phyloP scores from a whole-genome alignment of 2,888 invertebrate species.

The Nemotelus nigrinus region DNA sequence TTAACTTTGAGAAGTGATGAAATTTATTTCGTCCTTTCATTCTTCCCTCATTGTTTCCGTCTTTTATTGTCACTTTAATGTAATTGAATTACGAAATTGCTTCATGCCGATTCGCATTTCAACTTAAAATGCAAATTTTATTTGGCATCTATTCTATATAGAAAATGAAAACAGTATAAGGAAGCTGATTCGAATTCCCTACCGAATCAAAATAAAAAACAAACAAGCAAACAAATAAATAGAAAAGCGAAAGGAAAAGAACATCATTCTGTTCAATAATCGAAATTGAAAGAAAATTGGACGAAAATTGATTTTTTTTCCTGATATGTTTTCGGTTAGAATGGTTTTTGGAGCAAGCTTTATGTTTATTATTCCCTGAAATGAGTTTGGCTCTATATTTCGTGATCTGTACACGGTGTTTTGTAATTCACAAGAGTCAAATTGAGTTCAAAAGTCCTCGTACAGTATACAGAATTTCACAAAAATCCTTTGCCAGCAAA shows the following conservation, averaged over 20 bases:
- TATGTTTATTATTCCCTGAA: not conserved
- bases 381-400: not conserved
- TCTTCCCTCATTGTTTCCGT: not conserved
- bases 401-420: too few species aligned
- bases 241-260: conserved; percentile 8
- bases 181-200: too few species aligned
- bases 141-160: not conserved
- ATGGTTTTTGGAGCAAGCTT: not conserved
- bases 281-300: conserved; percentile 18
- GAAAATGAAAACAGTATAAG: too few species aligned
- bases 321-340: not conserved
- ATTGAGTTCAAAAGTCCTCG: too few species aligned
- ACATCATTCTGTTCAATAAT: conserved; percentile 30
- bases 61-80: conserved; percentile 40
- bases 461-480: too few species aligned
- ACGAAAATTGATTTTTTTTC: conserved; percentile 18
- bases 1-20: conserved; percentile 17
- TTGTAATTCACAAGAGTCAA: too few species aligned
- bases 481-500: too few species aligned
- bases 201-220: conserved; percentile 7
- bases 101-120: conserved; percentile 31
- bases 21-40: conserved; percentile 26
- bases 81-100: conserved; percentile 41
- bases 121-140: conserved; percentile 44
- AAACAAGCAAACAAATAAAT: conserved; percentile 13